Evolutionary conservation across 2,888 invertebrate genomes (phyloP), one percentile per base, ranked within the genome.

Genomic region (Augiades crinisus): DNA sequence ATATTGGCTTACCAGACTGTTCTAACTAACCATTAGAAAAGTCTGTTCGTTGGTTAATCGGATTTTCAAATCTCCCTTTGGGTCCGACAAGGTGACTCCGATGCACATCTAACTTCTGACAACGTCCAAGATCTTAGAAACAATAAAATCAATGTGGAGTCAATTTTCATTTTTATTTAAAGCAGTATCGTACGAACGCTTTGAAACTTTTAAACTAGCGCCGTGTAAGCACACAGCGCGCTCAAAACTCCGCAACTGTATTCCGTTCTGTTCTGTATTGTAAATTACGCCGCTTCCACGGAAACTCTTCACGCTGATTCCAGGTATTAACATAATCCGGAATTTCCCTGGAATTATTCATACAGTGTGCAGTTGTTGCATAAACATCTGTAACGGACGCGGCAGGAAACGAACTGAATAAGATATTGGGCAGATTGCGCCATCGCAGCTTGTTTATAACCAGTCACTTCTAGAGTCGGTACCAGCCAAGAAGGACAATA

Each of bases 301-400:
- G 60, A 56, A 62, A 62, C 62, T 63, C 59, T 60, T 60, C 61
- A 59, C 61, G 60, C 67, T 60, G 68, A 69, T 68, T 70, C 70
- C 58, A 63, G 59, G 65, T 67, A 81, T 81, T 81, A 77, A 62
- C 81, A 80, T 81, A 81, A 81, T 77, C 80, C 69, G 53, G 68
- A 68, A 69, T 78, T 79, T 78, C 74, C 73, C 71, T 66, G 63
- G 74, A 75, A 79, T 78, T 77, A 78, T 79, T 78, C 75, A 77
- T 73, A 61, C 55, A 53, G 52, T 62, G 60, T 68, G 70, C 68
- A 70, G 64, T 68, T 67, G 67, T 41, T 49, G 41, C 62, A 67
- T 64, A 65, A 72, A 68, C 72, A 76, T 68, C 65, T 69, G 71
- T 61, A 62, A 43, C 34, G 40, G 53, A 50, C 47, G 33, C 47